Evolutionary conservation across 2,888 invertebrate species (phyloP), one percentile per base, ranked within the genome.

Genomic region (Strigamia crassipes): DNA sequence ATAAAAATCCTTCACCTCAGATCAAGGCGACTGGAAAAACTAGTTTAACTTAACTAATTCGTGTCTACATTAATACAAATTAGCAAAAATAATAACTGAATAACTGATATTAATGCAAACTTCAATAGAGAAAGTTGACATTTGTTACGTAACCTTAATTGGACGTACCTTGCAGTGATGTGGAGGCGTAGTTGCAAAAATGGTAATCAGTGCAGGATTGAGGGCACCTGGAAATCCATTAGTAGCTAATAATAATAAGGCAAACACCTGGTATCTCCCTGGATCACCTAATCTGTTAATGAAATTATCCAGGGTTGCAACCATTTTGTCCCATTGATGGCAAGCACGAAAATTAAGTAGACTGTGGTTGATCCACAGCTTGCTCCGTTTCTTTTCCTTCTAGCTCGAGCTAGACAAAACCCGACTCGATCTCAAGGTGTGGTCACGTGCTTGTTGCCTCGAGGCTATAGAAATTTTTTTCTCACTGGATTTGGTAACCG

Each of bases 131-230:
- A 46, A 46, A n/a, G n/a, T 15, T 46, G 46, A 66, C 61, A 18
- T 2, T 6, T 10, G 18, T 66, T 66, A 66, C 61, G 1, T 66
- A 66, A 66, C 61, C 61, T 2, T 66, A 66, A 66, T 78, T 78
- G n/a, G 31, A 13, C 80, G 9, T 81, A 81, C 81, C 81, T 81
- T 81, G 66, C 81, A 81, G 13, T 61, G 61, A 66, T 81, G 81
- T 31, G 34, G 34, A 18, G 81, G 81, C 18, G 34, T 66, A 18
- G 31, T 34, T 9, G 81, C 42, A 38, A 81, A 81, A 56, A 81
- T 31, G 66, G 61, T 18, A 31, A 81, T 34, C 12, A 81, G 66
- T 18, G 34, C 23, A 2, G 81, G 61, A 66, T 81, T 81, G 66
- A 81, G 61, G 38, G 61, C 81, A 23, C 23, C 66, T 61, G 81